Base-by-base conservation (phyloP, 2,797 vertebrate species). In the Poliocrania exsul region DNA sequence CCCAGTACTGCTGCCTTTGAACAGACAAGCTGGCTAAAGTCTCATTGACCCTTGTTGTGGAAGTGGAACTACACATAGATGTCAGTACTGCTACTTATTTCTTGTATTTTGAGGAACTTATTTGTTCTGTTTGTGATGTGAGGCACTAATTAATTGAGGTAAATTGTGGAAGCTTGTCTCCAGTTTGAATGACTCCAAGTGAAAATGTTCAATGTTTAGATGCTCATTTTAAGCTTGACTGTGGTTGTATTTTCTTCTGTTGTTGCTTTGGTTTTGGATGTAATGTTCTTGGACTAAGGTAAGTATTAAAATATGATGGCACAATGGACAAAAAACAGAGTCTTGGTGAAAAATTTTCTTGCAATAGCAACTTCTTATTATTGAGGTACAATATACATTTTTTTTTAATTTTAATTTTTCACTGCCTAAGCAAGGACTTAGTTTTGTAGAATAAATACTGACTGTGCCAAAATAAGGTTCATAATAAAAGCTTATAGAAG, bases 181-280 rank as follows among this genome's bases (percentile, higher is more conserved):
- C 6, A 35, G 8, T 66, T 60, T 64, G 46, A 86, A 35, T 28
- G 17, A 28, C 37, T 58, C 47, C 16, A n/a, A 70, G 11, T 0
- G 0, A 46, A 66, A 75, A 35, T 44, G 7, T 72, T 92, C 0
- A 0, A 18, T 49, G 15, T 72, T 73, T n/a, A 57, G 14, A 42
- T 89, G 31, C 33, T 73, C 21, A 10, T 26, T 8, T 64, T 56
- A 75, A 62, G 19, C 66, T 86, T 91, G 60, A 91, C 35, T 60
- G 26, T 81, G 87, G 33, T 29, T 77, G 67, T 61, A 17, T 77
- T 83, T 78, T 81, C 16, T 56, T 81, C 44, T 92, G 12, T 56
- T 67, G 21, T 40, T 83, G 56, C 37, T 86, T 87, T 74, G 15
- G 75, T 90, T 50, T 29, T 86, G 53, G 44, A 46, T 86, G 26